Conservation (phyloP, 1,140 invertebrate species). For the Ostrea edulis region DNA sequence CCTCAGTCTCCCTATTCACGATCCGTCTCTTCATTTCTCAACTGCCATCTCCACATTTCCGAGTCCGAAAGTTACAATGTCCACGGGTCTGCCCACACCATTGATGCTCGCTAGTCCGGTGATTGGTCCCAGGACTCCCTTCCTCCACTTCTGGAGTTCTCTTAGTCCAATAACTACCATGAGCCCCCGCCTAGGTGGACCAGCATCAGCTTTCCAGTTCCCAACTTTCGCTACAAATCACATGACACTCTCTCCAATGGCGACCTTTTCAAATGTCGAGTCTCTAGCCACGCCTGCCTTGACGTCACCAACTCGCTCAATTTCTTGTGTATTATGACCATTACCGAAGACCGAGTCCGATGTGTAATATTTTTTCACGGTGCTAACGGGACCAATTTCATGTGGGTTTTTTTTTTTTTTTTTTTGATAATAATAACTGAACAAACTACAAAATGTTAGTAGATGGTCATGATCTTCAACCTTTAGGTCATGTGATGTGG, state of each 20-base stretch:
- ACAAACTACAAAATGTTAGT: conserved; percentile 36
- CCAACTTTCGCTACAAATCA: conserved; percentile 66
- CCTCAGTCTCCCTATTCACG: conserved; percentile 49
- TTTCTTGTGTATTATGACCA: conserved; percentile 58
- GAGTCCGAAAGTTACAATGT: conserved; percentile 58
- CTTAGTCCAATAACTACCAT: conserved; percentile 72
- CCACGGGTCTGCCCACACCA: conserved; percentile 63
- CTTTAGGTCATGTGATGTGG: neutral
- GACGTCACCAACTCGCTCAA: conserved; percentile 50
- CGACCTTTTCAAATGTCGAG: conserved; percentile 56
- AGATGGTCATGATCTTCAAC: neutral
- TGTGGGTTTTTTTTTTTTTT: too few relatives aligned
- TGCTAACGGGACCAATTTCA: conserved; percentile 27
- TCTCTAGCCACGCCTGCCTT: conserved; percentile 52
- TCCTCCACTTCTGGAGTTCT: conserved; percentile 76
- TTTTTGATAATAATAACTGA: neutral
- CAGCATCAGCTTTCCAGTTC: conserved; percentile 72
- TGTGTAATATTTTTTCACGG: neutral
- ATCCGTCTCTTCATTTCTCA: conserved; percentile 46
- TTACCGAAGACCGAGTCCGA: conserved; percentile 5
- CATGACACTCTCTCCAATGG: conserved; percentile 67
- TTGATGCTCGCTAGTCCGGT: conserved; percentile 71
- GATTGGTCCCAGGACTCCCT: conserved; percentile 65
- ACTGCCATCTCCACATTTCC: conserved; percentile 40
- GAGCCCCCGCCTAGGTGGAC: conserved; percentile 65